Base-by-base conservation (phyloP, 2,888 invertebrate species). In the Branchipolynoe longqiensis region DNA sequence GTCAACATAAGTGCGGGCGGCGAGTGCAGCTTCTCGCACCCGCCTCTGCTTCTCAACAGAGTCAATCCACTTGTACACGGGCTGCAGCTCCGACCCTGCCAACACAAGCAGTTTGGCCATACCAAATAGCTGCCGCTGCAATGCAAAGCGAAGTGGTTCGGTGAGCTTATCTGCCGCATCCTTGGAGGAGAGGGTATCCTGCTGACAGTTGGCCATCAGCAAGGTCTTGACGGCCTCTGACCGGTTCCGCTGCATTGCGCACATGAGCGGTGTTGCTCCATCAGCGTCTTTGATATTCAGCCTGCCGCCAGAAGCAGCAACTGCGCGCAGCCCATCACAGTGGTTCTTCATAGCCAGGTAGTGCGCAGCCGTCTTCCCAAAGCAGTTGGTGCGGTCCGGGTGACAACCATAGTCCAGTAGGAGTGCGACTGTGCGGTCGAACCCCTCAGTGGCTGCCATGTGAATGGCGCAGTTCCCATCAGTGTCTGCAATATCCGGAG, bases 261-360 rank as follows among this genome's bases (percentile, higher is more conserved):
- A 92, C 91, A 91, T 92, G 62, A 93, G 85, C 0, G 93, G 92
- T 6, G 90, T 90, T 1, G 89, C 89, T 18, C 89, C 87, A 31
- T 90, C 87, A 0, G 85, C 64, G 85, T 93, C 92, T 12, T 87
- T 86, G 4, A 89, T 40, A 85, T 91, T 90, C 36, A 92, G 89
- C 84, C 92, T 89, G 3, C 91, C 92, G 0, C 91, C 91, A 6
- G 88, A 89, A 18, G 86, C 86, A 0, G 91, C 89, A 4, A 93
- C 87, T 38, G 89, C 90, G 31, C 90, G 88, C 2, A 93, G 90
- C 74, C 90, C 90, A 4, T 89, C 89, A 6, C 88, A 86, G 82
- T 93, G 93, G n/a, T 92, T 92, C 88, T 93, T 93, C 87, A 90
- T 91, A 4, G 93, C 90, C 38, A 93, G 78, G 38, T 91, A 91